Conservation (phyloP, 2,888 invertebrate genomes). For the Cepaea hortensis region DNA sequence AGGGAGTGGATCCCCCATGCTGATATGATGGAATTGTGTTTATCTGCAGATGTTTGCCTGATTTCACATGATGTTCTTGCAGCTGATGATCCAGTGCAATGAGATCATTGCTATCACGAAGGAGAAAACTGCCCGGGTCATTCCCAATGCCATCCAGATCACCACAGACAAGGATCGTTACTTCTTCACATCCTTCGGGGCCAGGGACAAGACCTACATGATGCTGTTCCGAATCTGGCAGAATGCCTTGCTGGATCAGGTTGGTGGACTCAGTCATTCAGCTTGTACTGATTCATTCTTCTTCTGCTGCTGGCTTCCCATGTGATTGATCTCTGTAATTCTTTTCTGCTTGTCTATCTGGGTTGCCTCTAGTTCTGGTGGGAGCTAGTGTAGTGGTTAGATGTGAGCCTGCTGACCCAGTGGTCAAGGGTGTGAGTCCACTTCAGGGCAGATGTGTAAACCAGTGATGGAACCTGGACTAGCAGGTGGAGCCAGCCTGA, state of each 20-base stretch:
- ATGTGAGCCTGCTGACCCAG: too few species aligned
- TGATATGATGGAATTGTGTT: too few species aligned
- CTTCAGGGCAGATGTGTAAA: too few species aligned
- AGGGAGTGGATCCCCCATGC: too few species aligned
- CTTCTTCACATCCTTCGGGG: constrained; percentile 95
- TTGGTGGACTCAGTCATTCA: constrained; percentile 58
- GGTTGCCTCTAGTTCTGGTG: too few species aligned
- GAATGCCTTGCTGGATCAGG: constrained; percentile 93
- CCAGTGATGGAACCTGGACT: too few species aligned
- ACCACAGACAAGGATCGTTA: constrained; percentile 83
- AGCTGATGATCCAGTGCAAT: constrained; percentile 88
- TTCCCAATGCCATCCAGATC: constrained; percentile 94
- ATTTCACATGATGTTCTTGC: constrained; percentile 44
- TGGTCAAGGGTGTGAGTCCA: too few species aligned
- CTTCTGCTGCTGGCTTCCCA: background rate
- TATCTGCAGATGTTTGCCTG: too few species aligned
- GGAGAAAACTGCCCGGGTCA: constrained; percentile 81
- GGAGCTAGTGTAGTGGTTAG: too few species aligned
- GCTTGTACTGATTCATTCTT: background rate
- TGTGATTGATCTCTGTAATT: too few species aligned
- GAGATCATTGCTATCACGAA: constrained; percentile 95
- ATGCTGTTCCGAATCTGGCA: constrained; percentile 98
- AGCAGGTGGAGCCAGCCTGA: too few species aligned
- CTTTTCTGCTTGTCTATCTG: too few species aligned
- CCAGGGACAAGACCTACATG: constrained; percentile 94